phyloP scores from a whole-genome alignment of 92 coral and sea anemone species.

The Bergia puertoricense region DNA sequence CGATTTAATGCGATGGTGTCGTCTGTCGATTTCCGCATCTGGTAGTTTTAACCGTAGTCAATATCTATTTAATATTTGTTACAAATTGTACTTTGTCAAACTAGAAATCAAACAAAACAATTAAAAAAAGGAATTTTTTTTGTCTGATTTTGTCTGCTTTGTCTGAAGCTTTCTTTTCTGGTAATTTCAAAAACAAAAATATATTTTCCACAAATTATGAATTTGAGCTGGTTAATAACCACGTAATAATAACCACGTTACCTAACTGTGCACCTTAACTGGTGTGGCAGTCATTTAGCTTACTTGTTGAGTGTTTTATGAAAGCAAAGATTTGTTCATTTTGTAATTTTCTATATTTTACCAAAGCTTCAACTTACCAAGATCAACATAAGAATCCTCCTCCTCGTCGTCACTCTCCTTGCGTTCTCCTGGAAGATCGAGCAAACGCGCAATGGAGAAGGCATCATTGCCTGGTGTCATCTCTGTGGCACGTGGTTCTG shows the following conservation, averaged over 20 bases:
- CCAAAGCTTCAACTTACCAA: constrained; percentile 17
- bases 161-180: background rate
- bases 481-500: constrained; percentile 20
- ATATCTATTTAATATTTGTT: background rate
- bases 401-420: constrained; percentile 4
- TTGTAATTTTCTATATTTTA: background rate
- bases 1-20: background rate
- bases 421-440: constrained; percentile 27
- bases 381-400: constrained; percentile 15
- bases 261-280: too few species aligned
- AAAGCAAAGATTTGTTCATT: too few species aligned
- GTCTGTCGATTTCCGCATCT: background rate
- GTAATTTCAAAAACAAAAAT: background rate
- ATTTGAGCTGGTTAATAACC: too few species aligned
- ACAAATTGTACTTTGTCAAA: background rate
- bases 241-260: too few species aligned
- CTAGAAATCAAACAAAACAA: background rate
- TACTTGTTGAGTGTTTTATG: too few species aligned
- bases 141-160: background rate
- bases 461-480: background rate
- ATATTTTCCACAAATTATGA: too few species aligned
- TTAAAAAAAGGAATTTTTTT: too few species aligned
- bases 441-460: constrained; percentile 26
- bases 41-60: background rate
- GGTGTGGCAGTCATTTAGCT: too few species aligned